Percentiles rank a stretch among this genome's conserved stretches.
Evolutionary conservation across 2,113 vertebrate genomes (phyloP).

Genomic region (Reinhardtius hippoglossoides): DNA sequence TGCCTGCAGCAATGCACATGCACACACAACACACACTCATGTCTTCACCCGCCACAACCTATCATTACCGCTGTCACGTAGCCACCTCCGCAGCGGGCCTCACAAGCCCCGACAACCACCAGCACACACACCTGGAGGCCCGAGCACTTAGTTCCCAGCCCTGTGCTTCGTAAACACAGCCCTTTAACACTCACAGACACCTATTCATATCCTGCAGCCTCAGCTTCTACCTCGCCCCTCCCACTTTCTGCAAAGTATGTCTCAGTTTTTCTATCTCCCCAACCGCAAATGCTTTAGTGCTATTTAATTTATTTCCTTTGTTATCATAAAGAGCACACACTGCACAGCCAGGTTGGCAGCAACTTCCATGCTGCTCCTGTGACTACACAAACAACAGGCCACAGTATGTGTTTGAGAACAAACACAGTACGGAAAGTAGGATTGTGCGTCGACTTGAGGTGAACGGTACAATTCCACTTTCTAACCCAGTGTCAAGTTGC

Average conservation of each 20-base stretch:
- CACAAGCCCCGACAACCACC: slow-evolving; percentile 72
- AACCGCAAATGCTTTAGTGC: slow-evolving; percentile 66
- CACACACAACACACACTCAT: slow-evolving; percentile 62
- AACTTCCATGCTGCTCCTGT: slow-evolving; percentile 42
- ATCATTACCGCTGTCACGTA: slow-evolving; percentile 80
- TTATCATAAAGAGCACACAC: slow-evolving; percentile 54
- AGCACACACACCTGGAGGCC: slow-evolving; percentile 79
- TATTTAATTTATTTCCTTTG: slow-evolving; percentile 72
- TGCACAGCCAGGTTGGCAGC: slow-evolving; percentile 40
- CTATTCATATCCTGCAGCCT: slow-evolving; percentile 68
- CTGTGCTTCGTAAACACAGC: slow-evolving; percentile 64
- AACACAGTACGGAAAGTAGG: slow-evolving; percentile 22
- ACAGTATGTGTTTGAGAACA: slow-evolving; percentile 18
- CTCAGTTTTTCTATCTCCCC: slow-evolving; percentile 56
- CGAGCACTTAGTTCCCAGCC: slow-evolving; percentile 74
- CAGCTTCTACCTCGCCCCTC: slow-evolving; percentile 52
- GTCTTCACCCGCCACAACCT: slow-evolving; percentile 84
- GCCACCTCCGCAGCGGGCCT: slow-evolving; percentile 72
- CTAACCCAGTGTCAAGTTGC: slow-evolving; percentile 22
- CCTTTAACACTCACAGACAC: slow-evolving; percentile 60
- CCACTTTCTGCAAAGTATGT: slow-evolving; percentile 56
- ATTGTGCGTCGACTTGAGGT: slow-evolving; percentile 11
- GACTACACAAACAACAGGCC: slow-evolving; percentile 38
- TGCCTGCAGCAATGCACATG: slow-evolving; percentile 70
- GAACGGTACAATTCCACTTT: slow-evolving; percentile 20